Conservation (phyloP, 2,888 invertebrate species). For the Geotrupes spiniger region DNA sequence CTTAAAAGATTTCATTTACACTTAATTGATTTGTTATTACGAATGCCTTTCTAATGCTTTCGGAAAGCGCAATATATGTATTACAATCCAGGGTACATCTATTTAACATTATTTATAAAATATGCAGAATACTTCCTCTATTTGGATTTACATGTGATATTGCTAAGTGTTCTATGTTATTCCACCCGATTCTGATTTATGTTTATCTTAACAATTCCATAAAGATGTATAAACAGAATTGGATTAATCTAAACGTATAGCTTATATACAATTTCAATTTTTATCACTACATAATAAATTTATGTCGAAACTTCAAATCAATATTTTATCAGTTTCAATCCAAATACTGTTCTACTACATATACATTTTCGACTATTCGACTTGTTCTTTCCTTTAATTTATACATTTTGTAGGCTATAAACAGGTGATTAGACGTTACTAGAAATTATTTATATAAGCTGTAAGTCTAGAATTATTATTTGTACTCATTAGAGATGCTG, state of each 20-base stretch:
- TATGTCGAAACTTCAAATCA: too few species aligned
- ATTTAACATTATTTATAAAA: slow-evolving; percentile 1
- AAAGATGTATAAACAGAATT: background rate
- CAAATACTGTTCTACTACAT: too few species aligned
- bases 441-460: too few species aligned
- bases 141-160: slow-evolving; percentile 4
- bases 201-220: background rate
- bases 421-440: too few species aligned
- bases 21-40: background rate
- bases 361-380: too few species aligned
- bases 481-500: too few species aligned
- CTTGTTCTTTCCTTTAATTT: too few species aligned
- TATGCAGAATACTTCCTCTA: slow-evolving; percentile 1
- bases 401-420: too few species aligned
- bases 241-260: background rate
- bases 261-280: too few species aligned
- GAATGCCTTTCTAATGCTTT: slow-evolving; percentile 1
- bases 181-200: background rate
- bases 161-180: background rate
- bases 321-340: too few species aligned
- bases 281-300: too few species aligned
- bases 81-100: slow-evolving; percentile 5
- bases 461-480: too few species aligned
- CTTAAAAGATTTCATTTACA: background rate
- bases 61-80: slow-evolving; percentile 3